Conservation (phyloP, 2,888 invertebrate genomes). For the Leptopilina myrica region DNA sequence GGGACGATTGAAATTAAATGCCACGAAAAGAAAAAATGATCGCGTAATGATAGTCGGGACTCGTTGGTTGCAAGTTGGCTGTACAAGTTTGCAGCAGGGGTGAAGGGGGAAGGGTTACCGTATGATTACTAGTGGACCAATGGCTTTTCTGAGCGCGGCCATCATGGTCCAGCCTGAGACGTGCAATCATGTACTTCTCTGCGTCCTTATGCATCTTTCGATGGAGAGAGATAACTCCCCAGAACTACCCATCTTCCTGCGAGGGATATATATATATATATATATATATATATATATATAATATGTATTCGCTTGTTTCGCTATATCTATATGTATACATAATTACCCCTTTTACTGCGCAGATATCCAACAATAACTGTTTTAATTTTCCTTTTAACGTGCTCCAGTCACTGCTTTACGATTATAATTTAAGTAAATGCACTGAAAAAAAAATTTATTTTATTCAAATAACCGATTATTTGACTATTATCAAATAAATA, state of each 20-base stretch:
- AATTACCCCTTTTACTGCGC: neutral
- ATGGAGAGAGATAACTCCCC: conserved; percentile 2
- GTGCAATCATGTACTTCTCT: conserved; percentile 70
- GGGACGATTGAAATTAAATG: conserved; percentile 73
- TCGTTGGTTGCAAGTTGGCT: conserved; percentile 61
- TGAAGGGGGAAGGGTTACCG: conserved; percentile 59
- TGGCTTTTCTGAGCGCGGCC: conserved; percentile 75
- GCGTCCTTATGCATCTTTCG: conserved; percentile 57
- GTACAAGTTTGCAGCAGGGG: conserved; percentile 56
- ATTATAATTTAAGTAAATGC: too few species aligned
- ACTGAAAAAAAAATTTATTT: too few species aligned
- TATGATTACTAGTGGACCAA: conserved; percentile 75
- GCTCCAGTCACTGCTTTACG: too few species aligned
- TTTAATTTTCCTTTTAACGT: too few species aligned
- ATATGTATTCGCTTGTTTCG: conserved; percentile 1
- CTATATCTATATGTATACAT: neutral
- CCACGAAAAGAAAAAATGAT: conserved; percentile 68
- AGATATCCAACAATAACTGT: too few species aligned
- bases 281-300: too few species aligned
- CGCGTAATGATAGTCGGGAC: conserved; percentile 71
- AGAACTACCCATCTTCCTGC: neutral
- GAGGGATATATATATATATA: neutral
- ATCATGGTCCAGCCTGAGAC: conserved; percentile 75
- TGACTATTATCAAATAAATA: too few species aligned
- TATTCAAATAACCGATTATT: too few species aligned